These are phyloP conservation scores for Brachyhypopomus occidentalis DNA, from an alignment of 2,113 vertebrate species.

Conservation along the genomic window DNA sequence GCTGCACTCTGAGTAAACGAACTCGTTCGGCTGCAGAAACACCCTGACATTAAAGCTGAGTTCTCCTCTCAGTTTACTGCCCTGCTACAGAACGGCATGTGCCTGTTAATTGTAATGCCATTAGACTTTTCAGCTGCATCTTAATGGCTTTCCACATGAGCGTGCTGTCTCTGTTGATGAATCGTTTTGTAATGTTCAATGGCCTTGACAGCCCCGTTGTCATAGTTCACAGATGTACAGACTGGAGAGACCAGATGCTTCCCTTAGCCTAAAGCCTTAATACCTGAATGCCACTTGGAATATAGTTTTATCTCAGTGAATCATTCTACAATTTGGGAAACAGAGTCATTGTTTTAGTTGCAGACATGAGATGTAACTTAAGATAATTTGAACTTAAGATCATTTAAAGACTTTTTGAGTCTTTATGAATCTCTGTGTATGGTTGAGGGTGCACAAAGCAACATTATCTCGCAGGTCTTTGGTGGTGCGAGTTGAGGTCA, in stretches of 20 bases:
- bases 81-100: slow-evolving; percentile 18
- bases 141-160: slow-evolving; percentile 35
- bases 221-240: not conserved
- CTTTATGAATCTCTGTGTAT: no score
- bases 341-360: no score
- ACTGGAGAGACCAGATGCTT: not conserved
- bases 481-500: no score
- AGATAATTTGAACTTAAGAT: no score
- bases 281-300: no score
- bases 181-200: not conserved
- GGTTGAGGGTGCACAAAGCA: no score
- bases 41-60: slow-evolving; percentile 27
- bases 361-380: no score
- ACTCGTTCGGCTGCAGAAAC: not conserved
- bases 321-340: no score
- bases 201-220: not conserved
- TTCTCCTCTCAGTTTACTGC: slow-evolving; percentile 8
- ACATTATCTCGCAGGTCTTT: no score
- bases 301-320: no score
- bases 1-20: slow-evolving; percentile 1
- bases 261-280: not conserved
- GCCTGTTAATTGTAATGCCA: slow-evolving; percentile 1
- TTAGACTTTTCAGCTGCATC: slow-evolving; percentile 16
- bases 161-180: slow-evolving; percentile 30
- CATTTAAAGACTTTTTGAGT: no score